Evolutionary conservation across 2,113 vertebrate genomes (phyloP).

Genomic region (Lanius collurio): DNA sequence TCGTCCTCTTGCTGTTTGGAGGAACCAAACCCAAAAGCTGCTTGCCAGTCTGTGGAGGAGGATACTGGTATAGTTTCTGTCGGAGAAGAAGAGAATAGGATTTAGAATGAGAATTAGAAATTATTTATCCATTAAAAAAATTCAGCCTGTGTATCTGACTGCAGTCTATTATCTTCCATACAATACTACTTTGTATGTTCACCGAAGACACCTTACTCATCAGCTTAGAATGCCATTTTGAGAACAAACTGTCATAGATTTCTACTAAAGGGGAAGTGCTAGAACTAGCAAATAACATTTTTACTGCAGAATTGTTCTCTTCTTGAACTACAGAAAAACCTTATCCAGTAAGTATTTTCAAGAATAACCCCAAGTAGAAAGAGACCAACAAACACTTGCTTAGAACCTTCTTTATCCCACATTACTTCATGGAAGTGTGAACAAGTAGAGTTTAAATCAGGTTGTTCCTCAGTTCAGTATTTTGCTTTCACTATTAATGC

Average conservation of each 20-base stretch:
- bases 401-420: neutral
- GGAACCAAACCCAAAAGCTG: conserved; percentile 97
- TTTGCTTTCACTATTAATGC: neutral
- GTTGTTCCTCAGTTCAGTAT: neutral
- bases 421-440: neutral
- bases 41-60: conserved; percentile 99
- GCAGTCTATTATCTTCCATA: neutral
- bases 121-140: neutral
- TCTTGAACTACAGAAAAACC: neutral
- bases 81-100: neutral
- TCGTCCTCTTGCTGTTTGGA: conserved; percentile 98
- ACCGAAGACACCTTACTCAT: neutral
- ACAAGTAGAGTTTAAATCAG: neutral
- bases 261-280: neutral
- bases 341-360: neutral
- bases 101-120: neutral
- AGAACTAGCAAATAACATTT: neutral
- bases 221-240: neutral
- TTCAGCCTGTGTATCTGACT: neutral
- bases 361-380: neutral
- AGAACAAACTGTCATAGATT: neutral
- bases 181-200: neutral
- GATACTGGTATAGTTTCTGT: conserved; percentile 98
- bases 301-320: neutral
- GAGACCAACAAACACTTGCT: neutral